A percentile compares a stretch with the other conserved stretches of the same genome.
Conservation (phyloP, 1,140 invertebrate genomes). For the Propsilocerus akamusi region DNA sequence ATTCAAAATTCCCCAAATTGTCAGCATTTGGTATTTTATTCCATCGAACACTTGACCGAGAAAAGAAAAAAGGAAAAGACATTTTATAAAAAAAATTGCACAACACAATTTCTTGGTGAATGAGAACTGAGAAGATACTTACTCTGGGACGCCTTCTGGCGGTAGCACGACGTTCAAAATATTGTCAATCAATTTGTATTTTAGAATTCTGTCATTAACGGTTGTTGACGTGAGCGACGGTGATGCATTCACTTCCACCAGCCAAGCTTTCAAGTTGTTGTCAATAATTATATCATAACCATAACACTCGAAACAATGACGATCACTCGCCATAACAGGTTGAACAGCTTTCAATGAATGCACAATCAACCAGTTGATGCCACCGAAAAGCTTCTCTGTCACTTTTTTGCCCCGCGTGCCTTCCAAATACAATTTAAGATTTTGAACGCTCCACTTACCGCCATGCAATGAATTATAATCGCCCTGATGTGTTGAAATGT, state of each 20-base stretch:
- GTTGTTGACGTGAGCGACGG: slow-evolving; percentile 89
- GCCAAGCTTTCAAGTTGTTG: slow-evolving; percentile 65
- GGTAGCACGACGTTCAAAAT: slow-evolving; percentile 82
- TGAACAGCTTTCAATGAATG: slow-evolving; percentile 70
- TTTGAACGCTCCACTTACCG: slow-evolving; percentile 85
- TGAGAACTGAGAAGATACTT: slow-evolving; percentile 25
- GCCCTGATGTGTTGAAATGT: slow-evolving; percentile 41
- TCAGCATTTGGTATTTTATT: slow-evolving; percentile 69
- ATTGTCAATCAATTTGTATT: slow-evolving; percentile 91
- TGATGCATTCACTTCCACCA: slow-evolving; percentile 86
- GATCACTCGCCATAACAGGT: slow-evolving; percentile 56
- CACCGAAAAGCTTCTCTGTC: slow-evolving; percentile 63
- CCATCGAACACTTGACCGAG: slow-evolving; percentile 62
- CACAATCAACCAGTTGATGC: slow-evolving; percentile 77
- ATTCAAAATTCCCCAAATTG: slow-evolving; percentile 71
- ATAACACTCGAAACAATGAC: slow-evolving; percentile 78
- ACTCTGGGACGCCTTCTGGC: slow-evolving; percentile 77
- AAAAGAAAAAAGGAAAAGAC: slow-evolving; percentile 11
- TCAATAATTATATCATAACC: slow-evolving; percentile 88
- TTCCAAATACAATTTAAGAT: slow-evolving; percentile 76
- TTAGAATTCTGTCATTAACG: slow-evolving; percentile 86
- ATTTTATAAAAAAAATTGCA: slow-evolving; percentile 7
- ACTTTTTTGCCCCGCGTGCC: slow-evolving; percentile 76
- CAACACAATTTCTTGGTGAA: too few relatives aligned
- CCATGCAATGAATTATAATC: slow-evolving; percentile 91